These are phyloP conservation scores for Myotis findleyi DNA, from an alignment of 2,797 vertebrate species.

Conservation along the genomic window DNA sequence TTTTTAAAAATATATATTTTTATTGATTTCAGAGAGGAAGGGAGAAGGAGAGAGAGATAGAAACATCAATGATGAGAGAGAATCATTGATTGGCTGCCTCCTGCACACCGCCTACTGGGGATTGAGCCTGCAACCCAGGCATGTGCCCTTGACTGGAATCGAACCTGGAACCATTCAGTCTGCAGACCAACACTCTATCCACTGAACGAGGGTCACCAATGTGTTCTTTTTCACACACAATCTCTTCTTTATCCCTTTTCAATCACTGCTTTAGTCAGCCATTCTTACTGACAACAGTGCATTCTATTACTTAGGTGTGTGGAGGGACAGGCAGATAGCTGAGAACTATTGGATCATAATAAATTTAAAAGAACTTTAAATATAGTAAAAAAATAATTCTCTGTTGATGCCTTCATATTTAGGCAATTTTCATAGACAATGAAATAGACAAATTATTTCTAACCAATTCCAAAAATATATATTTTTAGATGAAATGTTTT, in stretches of 20 bases:
- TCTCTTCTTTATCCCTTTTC: not conserved
- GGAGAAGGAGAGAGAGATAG: too few species aligned
- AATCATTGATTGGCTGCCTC: too few species aligned
- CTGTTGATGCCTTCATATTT: not conserved
- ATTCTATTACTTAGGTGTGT: not conserved
- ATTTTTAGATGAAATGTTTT: not conserved
- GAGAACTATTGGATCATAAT: not conserved
- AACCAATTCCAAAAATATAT: not conserved
- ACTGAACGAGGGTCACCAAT: too few species aligned
- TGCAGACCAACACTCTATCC: too few species aligned
- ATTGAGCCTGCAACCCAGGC: too few species aligned
- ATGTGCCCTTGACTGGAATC: too few species aligned
- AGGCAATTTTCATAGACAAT: not conserved
- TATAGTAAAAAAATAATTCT: not conserved
- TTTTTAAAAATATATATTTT: not conserved
- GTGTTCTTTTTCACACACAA: not conserved
- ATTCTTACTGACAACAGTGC: not conserved
- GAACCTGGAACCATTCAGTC: too few species aligned
- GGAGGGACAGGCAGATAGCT: not conserved
- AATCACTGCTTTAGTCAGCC: not conserved
- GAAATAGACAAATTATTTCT: not conserved
- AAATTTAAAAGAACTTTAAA: not conserved
- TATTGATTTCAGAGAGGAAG: too few species aligned
- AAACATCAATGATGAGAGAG: too few species aligned
- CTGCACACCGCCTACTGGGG: too few species aligned